Conservation (phyloP, 2,888 invertebrate species). For the Drosophila sordidapex region DNA sequence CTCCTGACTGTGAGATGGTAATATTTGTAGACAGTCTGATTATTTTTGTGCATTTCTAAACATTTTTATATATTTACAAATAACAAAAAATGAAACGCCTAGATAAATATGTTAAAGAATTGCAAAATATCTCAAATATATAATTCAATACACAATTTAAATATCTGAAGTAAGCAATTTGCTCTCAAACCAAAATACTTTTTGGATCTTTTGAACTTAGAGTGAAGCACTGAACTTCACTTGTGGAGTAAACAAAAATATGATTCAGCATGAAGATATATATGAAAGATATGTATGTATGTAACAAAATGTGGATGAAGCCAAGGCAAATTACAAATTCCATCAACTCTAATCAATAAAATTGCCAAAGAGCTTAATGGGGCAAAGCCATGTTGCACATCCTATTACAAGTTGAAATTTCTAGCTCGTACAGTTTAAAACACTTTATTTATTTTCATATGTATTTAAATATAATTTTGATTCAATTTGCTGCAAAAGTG, state of each 20-base stretch:
- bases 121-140: not conserved
- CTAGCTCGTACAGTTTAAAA: slow-evolving; percentile 29
- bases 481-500: slow-evolving; percentile 63
- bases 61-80: slow-evolving; percentile 31
- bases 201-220: not conserved
- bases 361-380: not conserved
- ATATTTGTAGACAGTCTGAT: slow-evolving; percentile 36
- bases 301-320: not conserved
- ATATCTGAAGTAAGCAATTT: not conserved
- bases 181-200: not conserved
- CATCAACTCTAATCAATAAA: slow-evolving; percentile 6
- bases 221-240: not conserved
- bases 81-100: not conserved
- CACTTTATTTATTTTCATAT: slow-evolving; percentile 45
- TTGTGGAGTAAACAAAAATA: not conserved
- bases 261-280: not conserved
- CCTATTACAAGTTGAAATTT: not conserved
- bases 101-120: not conserved
- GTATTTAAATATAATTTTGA: slow-evolving; percentile 61
- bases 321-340: not conserved
- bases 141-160: slow-evolving; percentile 12
- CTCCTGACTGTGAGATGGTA: slow-evolving; percentile 31
- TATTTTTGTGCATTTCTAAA: slow-evolving; percentile 41
- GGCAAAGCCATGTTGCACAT: not conserved
- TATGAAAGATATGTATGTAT: not conserved